Base-by-base conservation (phyloP, 2,113 vertebrate genomes). In the Leptobrachium leishanense region DNA sequence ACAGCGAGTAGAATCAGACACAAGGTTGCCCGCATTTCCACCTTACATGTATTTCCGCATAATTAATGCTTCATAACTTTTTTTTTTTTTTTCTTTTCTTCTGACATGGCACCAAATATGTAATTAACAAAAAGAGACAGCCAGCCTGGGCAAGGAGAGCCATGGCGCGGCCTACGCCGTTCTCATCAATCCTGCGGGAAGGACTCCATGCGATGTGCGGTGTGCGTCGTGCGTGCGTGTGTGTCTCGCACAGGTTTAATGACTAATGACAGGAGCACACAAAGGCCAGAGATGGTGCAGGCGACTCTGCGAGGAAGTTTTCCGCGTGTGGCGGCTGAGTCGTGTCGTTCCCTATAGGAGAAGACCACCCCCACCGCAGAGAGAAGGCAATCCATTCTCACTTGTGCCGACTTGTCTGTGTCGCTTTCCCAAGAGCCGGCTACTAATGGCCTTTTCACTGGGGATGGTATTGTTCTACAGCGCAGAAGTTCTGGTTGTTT, bases 361-460 rank as follows among this genome's bases (percentile, higher is more conserved):
- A 43, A 64, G 73, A 72, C 78, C 73, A 72, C 78, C 78, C 78
- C 78, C 78, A 63, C 72, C 46, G 78, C 78, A 81, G 41, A 74
- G 78, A 44, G 53, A 81, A 81, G 67, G 78, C 69, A 74, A 81
- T 81, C 62, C 78, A 81, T 81, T 74, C 78, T 81, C 78, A 74
- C 78, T 81, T 81, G 78, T 81, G 74, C 72, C 40, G 72, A 39
- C 78, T 74, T 81, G 78, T 81, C 71, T 81, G 40, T 55, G 4
- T 1, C 9, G 31, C 65, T 74, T 72, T 81, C 78, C 78, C 40
- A 65, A 81, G 78, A 81, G 31, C 64, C 5, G 13, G 40, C 71
- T 81, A 68, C 78, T 81, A 81, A 81, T 81, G 78, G 77, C 77
- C 71, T 73, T 79, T 46, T 73, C 77, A 44, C 77, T 79, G 50